Evolutionary conservation across 2,113 vertebrate genomes (phyloP).

Genomic region (Archilochus colubris): DNA sequence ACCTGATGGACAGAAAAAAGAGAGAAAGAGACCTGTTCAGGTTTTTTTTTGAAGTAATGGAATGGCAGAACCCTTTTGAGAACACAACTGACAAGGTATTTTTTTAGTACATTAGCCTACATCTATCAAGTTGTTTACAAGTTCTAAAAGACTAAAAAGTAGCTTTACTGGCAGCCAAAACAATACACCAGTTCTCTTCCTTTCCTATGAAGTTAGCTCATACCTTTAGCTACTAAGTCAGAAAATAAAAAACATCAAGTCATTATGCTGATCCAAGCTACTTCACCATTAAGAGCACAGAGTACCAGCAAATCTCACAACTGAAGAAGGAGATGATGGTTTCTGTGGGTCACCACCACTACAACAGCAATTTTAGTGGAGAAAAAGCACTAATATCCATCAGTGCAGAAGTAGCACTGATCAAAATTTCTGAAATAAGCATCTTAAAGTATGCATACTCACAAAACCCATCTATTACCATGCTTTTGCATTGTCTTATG

Average conservation of each 20-base stretch:
- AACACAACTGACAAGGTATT: not conserved
- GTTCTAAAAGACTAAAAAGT: not conserved
- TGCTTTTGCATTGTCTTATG: not conserved
- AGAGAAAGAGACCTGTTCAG: not conserved
- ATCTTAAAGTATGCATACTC: not conserved
- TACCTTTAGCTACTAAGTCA: not conserved
- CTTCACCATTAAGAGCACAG: not conserved
- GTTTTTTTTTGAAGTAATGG: not conserved
- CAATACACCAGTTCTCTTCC: not conserved
- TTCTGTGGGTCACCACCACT: not conserved
- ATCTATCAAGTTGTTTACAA: not conserved
- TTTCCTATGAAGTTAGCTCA: not conserved
- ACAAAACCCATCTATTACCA: not conserved
- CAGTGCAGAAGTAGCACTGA: not conserved
- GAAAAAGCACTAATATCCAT: not conserved
- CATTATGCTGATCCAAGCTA: not conserved
- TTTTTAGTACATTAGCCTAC: not conserved
- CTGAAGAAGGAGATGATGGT: not conserved
- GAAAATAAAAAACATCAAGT: not conserved
- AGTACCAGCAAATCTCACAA: not conserved
- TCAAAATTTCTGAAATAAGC: not conserved
- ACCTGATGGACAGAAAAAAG: not conserved
- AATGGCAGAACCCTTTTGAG: not conserved
- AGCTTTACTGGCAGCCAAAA: not conserved
- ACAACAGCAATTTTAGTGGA: not conserved